Evolutionary conservation across 1,140 invertebrate genomes (phyloP).

Genomic region (Berghia stephanieae): DNA sequence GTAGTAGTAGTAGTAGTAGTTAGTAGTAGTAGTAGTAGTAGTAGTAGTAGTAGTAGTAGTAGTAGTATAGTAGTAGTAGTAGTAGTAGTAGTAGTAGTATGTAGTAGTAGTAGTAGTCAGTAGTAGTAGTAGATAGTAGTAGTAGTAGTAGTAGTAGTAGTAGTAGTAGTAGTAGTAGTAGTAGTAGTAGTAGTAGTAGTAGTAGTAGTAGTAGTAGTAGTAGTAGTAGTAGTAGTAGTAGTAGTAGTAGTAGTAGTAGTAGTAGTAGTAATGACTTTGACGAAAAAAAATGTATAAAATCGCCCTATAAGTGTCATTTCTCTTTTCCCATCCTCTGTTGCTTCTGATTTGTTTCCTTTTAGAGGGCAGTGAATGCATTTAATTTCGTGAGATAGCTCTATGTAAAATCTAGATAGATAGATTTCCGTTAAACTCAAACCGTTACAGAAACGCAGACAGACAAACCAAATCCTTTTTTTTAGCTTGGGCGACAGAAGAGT

Average conservation of each 20-base stretch:
- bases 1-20: no score
- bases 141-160: constrained; percentile 24
- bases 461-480: no score
- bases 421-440: no score
- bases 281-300: no score
- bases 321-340: neutral
- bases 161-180: constrained; percentile 35
- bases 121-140: constrained; percentile 23
- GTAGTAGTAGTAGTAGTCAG: no score
- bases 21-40: constrained; percentile 16
- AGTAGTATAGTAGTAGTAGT: no score
- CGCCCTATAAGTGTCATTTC: neutral
- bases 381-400: no score
- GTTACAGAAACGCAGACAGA: no score
- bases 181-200: constrained; percentile 36
- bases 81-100: no score
- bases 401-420: no score
- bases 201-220: constrained; percentile 30
- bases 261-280: constrained; percentile 32
- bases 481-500: no score
- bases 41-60: constrained; percentile 2
- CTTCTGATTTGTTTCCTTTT: neutral
- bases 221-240: constrained; percentile 36
- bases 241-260: constrained; percentile 38
- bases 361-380: neutral